Conservation (phyloP, 2,113 vertebrate genomes). For the Trinectes maculatus region DNA sequence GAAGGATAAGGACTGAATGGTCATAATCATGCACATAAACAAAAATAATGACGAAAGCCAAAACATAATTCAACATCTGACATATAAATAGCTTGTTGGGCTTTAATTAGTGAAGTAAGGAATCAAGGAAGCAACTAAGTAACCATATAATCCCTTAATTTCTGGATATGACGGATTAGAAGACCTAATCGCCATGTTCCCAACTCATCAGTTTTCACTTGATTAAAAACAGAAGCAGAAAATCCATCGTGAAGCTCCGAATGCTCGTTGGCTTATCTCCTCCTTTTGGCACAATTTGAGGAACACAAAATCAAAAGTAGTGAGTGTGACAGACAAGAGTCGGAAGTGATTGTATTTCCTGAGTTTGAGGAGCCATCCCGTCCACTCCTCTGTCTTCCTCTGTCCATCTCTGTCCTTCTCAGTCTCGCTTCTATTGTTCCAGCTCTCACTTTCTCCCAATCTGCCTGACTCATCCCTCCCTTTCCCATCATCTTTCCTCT, state of each 20-base stretch:
- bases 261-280: constrained; percentile 18
- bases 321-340: constrained; percentile 7
- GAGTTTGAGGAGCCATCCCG: constrained; percentile 25
- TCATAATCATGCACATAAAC: too few relatives aligned
- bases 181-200: background rate
- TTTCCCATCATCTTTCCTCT: background rate
- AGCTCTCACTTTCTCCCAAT: constrained; percentile 1
- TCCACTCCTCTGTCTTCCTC: constrained; percentile 10
- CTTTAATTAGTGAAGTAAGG: too few relatives aligned
- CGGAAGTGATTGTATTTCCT: constrained; percentile 29
- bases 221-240: constrained; percentile 40
- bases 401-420: constrained; percentile 9
- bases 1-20: too few relatives aligned
- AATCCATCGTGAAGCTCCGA: constrained; percentile 44
- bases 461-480: constrained; percentile 10
- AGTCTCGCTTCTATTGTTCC: constrained; percentile 13
- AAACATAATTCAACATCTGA: too few relatives aligned
- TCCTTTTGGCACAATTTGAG: constrained; percentile 31
- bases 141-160: too few relatives aligned
- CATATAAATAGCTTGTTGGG: too few relatives aligned
- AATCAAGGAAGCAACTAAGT: too few relatives aligned
- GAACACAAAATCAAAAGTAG: background rate
- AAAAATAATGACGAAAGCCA: too few relatives aligned
- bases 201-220: constrained; percentile 34
- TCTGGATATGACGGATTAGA: too few relatives aligned